Conservation (phyloP, 1,140 invertebrate genomes). For the Pararge aegeria region DNA sequence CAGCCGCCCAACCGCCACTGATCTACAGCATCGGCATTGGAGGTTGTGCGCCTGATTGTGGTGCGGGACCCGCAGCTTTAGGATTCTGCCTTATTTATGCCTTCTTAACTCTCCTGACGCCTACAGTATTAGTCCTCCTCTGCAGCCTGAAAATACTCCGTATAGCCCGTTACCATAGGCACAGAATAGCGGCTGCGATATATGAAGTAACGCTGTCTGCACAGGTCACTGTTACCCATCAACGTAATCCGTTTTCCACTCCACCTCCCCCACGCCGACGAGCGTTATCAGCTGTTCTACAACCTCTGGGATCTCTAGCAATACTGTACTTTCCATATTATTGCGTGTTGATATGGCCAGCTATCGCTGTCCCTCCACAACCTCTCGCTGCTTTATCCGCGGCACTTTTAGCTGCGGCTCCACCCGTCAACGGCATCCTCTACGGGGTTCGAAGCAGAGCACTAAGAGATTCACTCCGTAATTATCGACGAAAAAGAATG, state of each 20-base stretch:
- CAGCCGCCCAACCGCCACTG: conserved; percentile 80
- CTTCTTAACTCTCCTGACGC: conserved; percentile 83
- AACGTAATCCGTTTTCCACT: conserved; percentile 86
- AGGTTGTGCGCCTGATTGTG: conserved; percentile 85
- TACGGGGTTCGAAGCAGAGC: conserved; percentile 89
- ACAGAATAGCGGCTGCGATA: conserved; percentile 90
- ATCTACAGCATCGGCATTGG: conserved; percentile 78
- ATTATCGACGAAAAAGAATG: conserved; percentile 90
- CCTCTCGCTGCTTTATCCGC: conserved; percentile 82
- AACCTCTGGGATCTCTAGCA: conserved; percentile 86
- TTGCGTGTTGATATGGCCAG: conserved; percentile 85
- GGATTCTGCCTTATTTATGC: conserved; percentile 84
- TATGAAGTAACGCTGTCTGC: conserved; percentile 91
- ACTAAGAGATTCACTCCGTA: conserved; percentile 85
- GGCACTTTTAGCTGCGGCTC: conserved; percentile 84
- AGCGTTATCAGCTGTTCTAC: conserved; percentile 85
- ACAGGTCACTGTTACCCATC: conserved; percentile 91
- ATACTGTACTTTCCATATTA: conserved; percentile 88
- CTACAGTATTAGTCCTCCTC: conserved; percentile 84
- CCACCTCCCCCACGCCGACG: conserved; percentile 82
- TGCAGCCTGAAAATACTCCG: conserved; percentile 89
- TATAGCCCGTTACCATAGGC: conserved; percentile 89
- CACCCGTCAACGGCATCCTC: conserved; percentile 86
- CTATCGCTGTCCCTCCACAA: conserved; percentile 72
- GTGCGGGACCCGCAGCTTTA: conserved; percentile 78